Evolutionary conservation across 64 coral and sea anemone species (phyloP), one percentile per base, ranked within the genome.

Genomic region (Pocillopora verrucosa): DNA sequence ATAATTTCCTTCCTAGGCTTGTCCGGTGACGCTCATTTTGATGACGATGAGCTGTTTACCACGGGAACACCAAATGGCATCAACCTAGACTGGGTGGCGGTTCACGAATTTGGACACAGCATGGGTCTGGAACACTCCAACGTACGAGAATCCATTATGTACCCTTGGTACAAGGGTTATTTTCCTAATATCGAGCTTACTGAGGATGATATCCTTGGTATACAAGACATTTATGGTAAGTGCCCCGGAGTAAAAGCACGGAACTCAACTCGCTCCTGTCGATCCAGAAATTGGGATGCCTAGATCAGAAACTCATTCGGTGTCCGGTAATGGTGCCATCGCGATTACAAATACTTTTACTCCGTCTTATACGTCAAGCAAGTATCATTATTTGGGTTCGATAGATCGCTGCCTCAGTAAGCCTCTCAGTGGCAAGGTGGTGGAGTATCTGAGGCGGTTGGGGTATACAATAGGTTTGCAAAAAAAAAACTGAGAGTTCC

Each of bases 61-160:
- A 80, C 84, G 1, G 76, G 77, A 16, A 73, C 76, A 37, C 16
- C 30, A 2, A 16, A 76, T 0, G 93, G 89, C 58, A 90, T 90
- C 2, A 94, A 94, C 83, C 61, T 94, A 10, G 83, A 91, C 36
- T 94, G 93, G 93, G 89, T 90, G 4, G 88, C 88, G 11, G 22
- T 94, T 62, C 93, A 94, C 36, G 93, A 94, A 82, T 91, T 94
- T 83, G 93, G 93, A 82, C 93, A 94, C 37, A 90, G 88, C 20
- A 58, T 91, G 57, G 93, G 93, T 16, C 36, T 94, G 9, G 93
- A 87, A 19, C 93, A 94, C 76, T 91, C 88, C 26, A 76, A 77
- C 24, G 88, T 86, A 0, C 75, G 77, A 0, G 77, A 84, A 17
- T 90, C 93, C 24, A 86, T 94, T 34, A 93, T 93, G 92, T 93